Evolutionary conservation across 2,797 vertebrate species (phyloP).

Genomic region (Fistularia tabacaria): DNA sequence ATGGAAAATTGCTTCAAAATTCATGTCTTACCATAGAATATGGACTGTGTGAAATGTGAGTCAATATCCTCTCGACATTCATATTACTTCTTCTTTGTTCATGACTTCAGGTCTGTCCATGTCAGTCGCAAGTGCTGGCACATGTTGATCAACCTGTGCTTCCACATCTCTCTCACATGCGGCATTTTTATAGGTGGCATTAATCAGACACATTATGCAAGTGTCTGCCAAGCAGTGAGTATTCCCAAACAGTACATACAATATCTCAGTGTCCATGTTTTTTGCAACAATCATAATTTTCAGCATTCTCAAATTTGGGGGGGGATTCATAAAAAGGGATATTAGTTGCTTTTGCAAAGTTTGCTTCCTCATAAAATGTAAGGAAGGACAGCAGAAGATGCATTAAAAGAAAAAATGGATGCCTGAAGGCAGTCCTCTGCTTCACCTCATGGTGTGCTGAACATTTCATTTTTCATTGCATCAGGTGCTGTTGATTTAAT

Average conservation of each 20-base stretch:
- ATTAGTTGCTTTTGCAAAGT: no score
- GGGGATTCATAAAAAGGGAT: no score
- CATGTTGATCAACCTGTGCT: slow-evolving; percentile 94
- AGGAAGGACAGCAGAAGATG: no score
- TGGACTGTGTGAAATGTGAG: no score
- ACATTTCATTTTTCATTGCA: no score
- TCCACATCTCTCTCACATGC: slow-evolving; percentile 91
- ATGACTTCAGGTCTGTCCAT: slow-evolving; percentile 80
- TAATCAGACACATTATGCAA: slow-evolving; percentile 86
- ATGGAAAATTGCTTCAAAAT: background rate
- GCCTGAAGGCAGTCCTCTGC: no score
- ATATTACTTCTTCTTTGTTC: background rate
- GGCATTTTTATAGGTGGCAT: slow-evolving; percentile 89
- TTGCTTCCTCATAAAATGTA: no score
- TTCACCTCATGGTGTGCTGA: no score
- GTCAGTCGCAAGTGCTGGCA: slow-evolving; percentile 97
- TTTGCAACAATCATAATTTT: background rate
- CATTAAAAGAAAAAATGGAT: no score
- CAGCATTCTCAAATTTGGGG: background rate
- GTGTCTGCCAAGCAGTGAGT: slow-evolving; percentile 95
- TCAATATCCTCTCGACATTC: no score
- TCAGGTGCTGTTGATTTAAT: no score
- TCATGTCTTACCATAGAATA: background rate
- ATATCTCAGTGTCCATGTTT: background rate
- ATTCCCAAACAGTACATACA: background rate